phyloP scores from a whole-genome alignment of 2,113 vertebrate genomes.

The Machaerirhynchus nigripectus region DNA sequence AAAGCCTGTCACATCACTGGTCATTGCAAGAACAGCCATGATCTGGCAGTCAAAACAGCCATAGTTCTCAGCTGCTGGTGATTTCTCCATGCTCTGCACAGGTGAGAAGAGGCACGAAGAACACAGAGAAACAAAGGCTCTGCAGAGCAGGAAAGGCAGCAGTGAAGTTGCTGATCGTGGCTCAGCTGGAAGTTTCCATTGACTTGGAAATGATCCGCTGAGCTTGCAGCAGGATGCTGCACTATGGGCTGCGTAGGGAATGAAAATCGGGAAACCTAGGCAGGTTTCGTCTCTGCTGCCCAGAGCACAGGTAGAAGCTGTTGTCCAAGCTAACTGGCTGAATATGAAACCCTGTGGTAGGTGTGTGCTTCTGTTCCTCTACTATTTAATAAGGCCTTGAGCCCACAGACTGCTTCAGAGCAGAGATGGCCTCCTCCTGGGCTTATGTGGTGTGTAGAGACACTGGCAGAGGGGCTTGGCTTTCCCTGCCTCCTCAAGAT shows the following conservation, averaged over 20 bases:
- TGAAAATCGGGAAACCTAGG: neutral
- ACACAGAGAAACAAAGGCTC: neutral
- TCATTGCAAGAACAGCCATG: neutral
- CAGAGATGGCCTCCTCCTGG: neutral
- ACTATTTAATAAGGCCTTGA: neutral
- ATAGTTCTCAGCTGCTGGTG: neutral
- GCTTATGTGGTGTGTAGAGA: neutral
- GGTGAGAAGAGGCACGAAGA: neutral
- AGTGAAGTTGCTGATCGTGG: rapidly evolving
- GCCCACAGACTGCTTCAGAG: neutral
- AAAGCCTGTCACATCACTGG: neutral
- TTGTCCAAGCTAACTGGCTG: neutral
- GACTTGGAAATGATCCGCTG: neutral
- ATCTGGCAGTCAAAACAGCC: neutral
- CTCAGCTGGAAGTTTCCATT: neutral
- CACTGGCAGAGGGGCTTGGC: neutral
- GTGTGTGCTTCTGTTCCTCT: neutral
- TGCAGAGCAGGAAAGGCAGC: neutral
- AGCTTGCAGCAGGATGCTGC: neutral
- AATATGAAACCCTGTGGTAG: neutral
- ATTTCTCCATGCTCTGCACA: neutral
- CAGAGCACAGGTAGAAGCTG: neutral
- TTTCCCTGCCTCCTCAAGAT: neutral
- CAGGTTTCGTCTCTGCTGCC: neutral
- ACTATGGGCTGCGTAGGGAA: neutral